Conservation (phyloP, 2,113 vertebrate genomes). For the Burhinus oedicnemus region DNA sequence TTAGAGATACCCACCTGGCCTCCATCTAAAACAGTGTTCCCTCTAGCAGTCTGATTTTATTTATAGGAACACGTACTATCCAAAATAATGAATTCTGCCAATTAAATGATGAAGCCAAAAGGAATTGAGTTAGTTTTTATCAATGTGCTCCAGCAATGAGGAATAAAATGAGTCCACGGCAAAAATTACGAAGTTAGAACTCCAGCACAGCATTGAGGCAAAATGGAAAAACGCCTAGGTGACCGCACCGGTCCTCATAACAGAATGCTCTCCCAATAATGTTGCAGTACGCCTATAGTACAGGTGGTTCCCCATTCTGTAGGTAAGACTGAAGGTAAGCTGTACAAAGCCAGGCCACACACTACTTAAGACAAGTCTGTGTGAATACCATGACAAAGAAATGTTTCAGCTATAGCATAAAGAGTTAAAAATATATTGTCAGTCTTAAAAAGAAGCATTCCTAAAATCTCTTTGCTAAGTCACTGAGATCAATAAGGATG, state of each 20-base stretch:
- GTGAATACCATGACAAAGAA: background rate
- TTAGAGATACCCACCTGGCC: background rate
- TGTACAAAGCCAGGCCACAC: background rate
- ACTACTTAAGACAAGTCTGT: background rate
- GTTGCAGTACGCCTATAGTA: background rate
- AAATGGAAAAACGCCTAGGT: background rate
- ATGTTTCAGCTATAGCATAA: background rate
- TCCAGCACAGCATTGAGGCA: background rate
- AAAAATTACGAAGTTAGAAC: background rate
- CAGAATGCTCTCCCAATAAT: background rate
- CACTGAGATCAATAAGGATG: background rate
- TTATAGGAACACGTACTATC: rapidly evolving
- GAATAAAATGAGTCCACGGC: background rate
- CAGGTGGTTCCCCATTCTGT: background rate
- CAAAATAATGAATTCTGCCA: background rate
- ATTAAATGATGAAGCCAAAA: background rate
- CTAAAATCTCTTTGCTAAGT: background rate
- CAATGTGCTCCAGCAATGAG: background rate
- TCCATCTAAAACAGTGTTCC: background rate
- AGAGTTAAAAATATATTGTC: background rate
- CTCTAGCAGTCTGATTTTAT: background rate
- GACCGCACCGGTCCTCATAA: background rate
- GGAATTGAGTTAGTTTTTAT: background rate
- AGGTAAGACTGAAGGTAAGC: background rate
- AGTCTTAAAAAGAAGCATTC: background rate